phyloP scores from a whole-genome alignment of 2,888 invertebrate genomes.

The Cynaeus angustus region DNA sequence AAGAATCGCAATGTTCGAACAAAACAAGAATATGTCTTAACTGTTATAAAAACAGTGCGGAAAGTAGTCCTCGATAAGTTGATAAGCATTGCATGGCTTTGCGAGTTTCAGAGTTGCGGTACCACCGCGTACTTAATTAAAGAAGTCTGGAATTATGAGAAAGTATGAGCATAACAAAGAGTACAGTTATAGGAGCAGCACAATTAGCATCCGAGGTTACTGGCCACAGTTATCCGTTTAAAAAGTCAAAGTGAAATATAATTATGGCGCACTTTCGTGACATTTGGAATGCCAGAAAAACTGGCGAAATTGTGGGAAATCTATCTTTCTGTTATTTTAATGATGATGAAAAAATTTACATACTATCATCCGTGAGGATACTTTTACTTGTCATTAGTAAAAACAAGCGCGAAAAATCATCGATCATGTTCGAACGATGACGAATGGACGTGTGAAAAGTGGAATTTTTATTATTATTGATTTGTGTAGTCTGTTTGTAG shows the following conservation, averaged over 20 bases:
- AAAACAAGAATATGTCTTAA: constrained; percentile 24
- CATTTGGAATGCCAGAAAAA: constrained; percentile 6
- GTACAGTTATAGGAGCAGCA: constrained; percentile 20
- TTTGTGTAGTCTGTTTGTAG: constrained; percentile 15
- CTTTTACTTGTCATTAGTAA: constrained; percentile 4
- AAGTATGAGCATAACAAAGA: constrained; percentile 24
- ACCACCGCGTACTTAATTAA: constrained; percentile 13
- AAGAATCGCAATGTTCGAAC: not conserved
- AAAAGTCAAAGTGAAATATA: constrained; percentile 22
- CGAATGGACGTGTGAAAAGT: not conserved
- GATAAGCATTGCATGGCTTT: constrained; percentile 10
- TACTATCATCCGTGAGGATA: not conserved
- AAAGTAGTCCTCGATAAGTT: constrained; percentile 26
- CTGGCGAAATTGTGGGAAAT: constrained; percentile 28
- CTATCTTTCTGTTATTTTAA: not conserved
- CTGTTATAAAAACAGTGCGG: constrained; percentile 6
- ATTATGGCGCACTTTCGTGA: constrained; percentile 24
- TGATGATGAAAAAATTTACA: not conserved
- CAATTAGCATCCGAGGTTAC: constrained; percentile 31
- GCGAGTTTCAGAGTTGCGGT: constrained; percentile 13
- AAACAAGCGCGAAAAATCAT: not conserved
- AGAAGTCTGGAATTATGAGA: constrained; percentile 31
- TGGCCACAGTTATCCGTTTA: constrained; percentile 17
- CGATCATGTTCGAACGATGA: constrained; percentile 9
- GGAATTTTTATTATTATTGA: constrained; percentile 4